Base-by-base conservation (phyloP, 2,113 vertebrate species). In the Jacana jacana region DNA sequence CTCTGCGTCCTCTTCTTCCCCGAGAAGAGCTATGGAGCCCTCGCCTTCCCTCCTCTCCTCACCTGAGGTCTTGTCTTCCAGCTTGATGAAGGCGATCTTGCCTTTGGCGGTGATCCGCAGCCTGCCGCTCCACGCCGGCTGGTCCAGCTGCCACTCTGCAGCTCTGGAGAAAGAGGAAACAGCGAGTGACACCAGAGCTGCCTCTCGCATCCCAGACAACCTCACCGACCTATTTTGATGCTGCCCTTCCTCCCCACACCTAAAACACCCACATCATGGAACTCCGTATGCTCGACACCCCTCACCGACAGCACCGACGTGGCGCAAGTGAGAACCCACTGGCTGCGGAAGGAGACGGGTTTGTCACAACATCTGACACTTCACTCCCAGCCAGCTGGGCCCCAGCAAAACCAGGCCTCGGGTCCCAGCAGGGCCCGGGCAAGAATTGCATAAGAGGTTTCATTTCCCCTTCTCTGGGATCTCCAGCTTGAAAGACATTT, bases 71-170 rank as follows among this genome's bases (percentile, higher is more conserved):
- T 91, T 99, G 97, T 99, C 99, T 93, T 99, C 99, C 93, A 99
- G 97, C 91, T 99, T 99, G 76, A 99, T 99, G 96, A 95, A 99
- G 8, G 99, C 99, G 12, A 97, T 79, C 76, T 99, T 99, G 86
- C 98, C 99, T 92, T 98, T 99, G 2, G 99, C 98, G 0, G 98
- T 99, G 93, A 99, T 98, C 57, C 99, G 98, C 98, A 99, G 97
- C 82, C 99, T 97, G 17, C 99, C 99, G 37, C 98, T 99, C 99
- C 99, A 99, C 1, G 98, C 97, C 1, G 99, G 99, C 95, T 99
- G 99, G 58, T 99, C 99, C 97, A 99, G 98, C 96, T 99, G 99
- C 99, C 99, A 99, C 88, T 99, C 99, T 0, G 99, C 99, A 35
- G 99, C 99, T 46, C 99, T 99, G 72, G 1, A 12, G 65, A 46